Evolutionary conservation across 2,113 vertebrate species (phyloP), one percentile per base, ranked within the genome.

Genomic region (Centropus bengalensis): DNA sequence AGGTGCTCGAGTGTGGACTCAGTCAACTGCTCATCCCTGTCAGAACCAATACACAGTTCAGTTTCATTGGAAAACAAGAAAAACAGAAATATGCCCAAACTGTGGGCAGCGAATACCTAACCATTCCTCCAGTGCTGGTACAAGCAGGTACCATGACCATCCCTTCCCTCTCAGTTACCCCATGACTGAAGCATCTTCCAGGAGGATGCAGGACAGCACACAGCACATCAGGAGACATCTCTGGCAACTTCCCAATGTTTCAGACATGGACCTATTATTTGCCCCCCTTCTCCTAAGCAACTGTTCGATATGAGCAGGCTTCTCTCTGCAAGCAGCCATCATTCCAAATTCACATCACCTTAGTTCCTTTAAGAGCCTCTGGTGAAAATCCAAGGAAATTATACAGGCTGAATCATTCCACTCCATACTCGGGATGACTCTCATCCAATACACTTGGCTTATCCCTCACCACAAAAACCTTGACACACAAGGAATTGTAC

Each of bases 351-450:
- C 67, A 71, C 56, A 7, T 0, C 10, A 4, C 59, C 56, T 83
- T 42, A 45, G 70, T 24, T 85, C 78, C 75, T 76, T 78, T 45
- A 52, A 88, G 62, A 88, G 85, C 51, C 36, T 64, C 82, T 96
- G 92, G 95, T n/a, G 0, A 23, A 60, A 85, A 45, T 49, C 88
- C 95, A 95, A 60, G 90, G 90, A 75, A 73, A 76, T 79, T 59
- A 69, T 79, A 52, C 62, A 75, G 93, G 33, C 74, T 94, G 89
- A 88, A 87, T 94, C 90, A 94, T 89, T 85, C 87, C 81, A 84
- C 68, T 73, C 95, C 95, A 45, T 93, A 49, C 88, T 79, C 67
- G 49, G 59, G 92, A 47, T 94, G 79, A 45, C n/a, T 66, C 79
- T 54, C 88, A 62, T 55, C 82, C 90, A 66, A 73, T 49, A 20